Conservation (phyloP, 2,888 invertebrate genomes). For the Eulithis testata region DNA sequence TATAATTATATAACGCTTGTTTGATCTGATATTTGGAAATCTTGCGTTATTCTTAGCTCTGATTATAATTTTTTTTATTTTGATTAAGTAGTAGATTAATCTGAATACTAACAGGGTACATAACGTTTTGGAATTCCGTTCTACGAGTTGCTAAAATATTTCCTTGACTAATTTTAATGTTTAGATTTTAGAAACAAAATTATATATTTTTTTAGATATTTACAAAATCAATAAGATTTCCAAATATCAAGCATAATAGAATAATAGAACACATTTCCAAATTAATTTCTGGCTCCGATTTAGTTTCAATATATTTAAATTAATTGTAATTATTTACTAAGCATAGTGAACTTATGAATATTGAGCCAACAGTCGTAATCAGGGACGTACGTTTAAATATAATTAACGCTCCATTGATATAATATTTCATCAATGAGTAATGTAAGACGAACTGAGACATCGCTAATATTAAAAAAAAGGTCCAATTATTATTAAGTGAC, state of each 20-base stretch:
- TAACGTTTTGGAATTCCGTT: slow-evolving; percentile 19
- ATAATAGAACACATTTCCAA: slow-evolving; percentile 13
- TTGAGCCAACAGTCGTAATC: not conserved
- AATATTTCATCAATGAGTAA: no score
- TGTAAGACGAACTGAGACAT: no score
- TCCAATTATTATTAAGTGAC: no score
- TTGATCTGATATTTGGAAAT: slow-evolving; percentile 39
- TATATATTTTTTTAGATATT: slow-evolving; percentile 27
- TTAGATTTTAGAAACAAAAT: not conserved
- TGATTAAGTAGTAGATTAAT: not conserved
- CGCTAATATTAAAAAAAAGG: no score
- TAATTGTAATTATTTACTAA: slow-evolving; percentile 7
- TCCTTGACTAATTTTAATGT: not conserved
- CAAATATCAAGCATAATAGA: slow-evolving; percentile 31
- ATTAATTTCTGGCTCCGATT: not conserved
- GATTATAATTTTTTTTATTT: slow-evolving; percentile 10
- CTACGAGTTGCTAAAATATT: not conserved
- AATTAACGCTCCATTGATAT: no score
- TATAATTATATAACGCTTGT: slow-evolving; percentile 25
- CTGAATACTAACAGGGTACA: slow-evolving; percentile 30
- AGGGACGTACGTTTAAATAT: no score
- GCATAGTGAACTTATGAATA: not conserved
- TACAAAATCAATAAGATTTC: slow-evolving; percentile 30
- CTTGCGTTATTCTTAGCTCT: slow-evolving; percentile 6
- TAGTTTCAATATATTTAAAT: not conserved